Evolutionary conservation across 1,140 invertebrate species (phyloP).

Genomic region (Dreissena rostriformis): DNA sequence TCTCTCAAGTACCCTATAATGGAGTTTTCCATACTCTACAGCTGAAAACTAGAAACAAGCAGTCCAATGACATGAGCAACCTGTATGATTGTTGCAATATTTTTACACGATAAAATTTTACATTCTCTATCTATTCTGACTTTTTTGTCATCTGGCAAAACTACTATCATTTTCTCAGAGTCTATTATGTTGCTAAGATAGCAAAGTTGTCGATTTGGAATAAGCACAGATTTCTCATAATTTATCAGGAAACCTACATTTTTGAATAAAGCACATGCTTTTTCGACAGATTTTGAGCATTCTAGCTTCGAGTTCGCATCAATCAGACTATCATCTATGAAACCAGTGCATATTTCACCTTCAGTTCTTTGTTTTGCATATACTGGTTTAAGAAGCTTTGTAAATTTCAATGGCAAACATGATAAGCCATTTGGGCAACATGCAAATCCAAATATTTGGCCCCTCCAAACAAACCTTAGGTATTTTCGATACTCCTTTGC

Average conservation of each 20-base stretch:
- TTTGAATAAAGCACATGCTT: slow-evolving; percentile 26
- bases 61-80: slow-evolving; percentile 28
- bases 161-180: slow-evolving; percentile 45
- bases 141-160: slow-evolving; percentile 15
- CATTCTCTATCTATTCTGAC: slow-evolving; percentile 27
- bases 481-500: slow-evolving; percentile 36
- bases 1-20: slow-evolving; percentile 53
- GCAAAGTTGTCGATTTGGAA: slow-evolving; percentile 7
- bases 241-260: slow-evolving; percentile 56
- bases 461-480: slow-evolving; percentile 49
- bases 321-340: slow-evolving; percentile 58
- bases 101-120: neutral
- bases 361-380: slow-evolving; percentile 45
- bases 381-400: slow-evolving; percentile 53
- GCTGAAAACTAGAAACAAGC: slow-evolving; percentile 30
- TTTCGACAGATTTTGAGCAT: slow-evolving; percentile 50
- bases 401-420: slow-evolving; percentile 41
- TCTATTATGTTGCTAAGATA: slow-evolving; percentile 49
- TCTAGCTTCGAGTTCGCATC: slow-evolving; percentile 31
- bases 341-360: slow-evolving; percentile 49
- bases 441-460: slow-evolving; percentile 50
- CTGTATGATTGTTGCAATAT: slow-evolving; percentile 1
- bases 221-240: slow-evolving; percentile 43
- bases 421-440: slow-evolving; percentile 43
- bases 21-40: slow-evolving; percentile 43